Conservation (phyloP, 30 jellyfish, hydroid and myxozoan species). For the Aurelia sp. region DNA sequence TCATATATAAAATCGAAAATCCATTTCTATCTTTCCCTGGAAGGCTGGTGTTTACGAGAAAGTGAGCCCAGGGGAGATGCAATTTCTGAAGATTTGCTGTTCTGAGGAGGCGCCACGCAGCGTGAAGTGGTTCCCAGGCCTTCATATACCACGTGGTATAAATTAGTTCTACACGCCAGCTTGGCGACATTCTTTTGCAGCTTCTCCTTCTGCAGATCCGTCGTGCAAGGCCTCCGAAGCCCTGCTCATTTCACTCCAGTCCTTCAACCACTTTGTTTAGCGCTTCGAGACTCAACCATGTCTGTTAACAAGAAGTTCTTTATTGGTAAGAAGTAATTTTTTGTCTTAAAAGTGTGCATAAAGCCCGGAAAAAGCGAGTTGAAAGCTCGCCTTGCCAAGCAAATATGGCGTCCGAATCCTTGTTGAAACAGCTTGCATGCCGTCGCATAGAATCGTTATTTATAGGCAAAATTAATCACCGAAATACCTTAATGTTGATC, state of each 20-base stretch:
- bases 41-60: no score
- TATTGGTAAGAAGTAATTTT: constrained; percentile 34
- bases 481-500: no score
- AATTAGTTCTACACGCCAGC: constrained; percentile 47
- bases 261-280: constrained; percentile 47
- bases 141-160: constrained; percentile 69
- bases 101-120: constrained; percentile 23
- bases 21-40: no score
- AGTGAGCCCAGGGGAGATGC: no score
- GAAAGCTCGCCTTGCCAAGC: not conserved
- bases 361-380: no score
- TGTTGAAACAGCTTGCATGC: constrained; percentile 2
- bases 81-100: not conserved
- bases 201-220: constrained; percentile 79
- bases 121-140: constrained; percentile 60
- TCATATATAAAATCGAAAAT: no score
- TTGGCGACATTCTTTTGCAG: constrained; percentile 57
- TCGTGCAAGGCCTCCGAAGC: constrained; percentile 45
- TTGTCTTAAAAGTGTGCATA: no score
- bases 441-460: not conserved
- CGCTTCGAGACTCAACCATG: constrained; percentile 24
- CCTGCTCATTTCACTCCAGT: constrained; percentile 17
- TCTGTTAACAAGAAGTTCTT: constrained; percentile 71
- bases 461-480: no score
- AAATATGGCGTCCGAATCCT: not conserved